phyloP scores from a whole-genome alignment of 2,888 invertebrate genomes.

The Carcina quercana region DNA sequence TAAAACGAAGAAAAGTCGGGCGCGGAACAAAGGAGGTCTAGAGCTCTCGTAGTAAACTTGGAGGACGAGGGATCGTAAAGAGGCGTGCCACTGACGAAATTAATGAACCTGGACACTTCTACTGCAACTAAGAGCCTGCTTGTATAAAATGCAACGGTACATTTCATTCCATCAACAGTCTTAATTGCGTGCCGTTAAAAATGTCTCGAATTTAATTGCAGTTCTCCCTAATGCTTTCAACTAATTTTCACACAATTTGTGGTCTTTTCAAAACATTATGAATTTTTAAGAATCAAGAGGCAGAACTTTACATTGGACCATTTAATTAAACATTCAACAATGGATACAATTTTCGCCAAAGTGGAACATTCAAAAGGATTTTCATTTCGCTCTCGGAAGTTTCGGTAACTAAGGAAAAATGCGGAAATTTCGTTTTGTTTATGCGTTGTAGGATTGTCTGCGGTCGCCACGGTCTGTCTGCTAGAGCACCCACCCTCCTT shows the following conservation, averaged over 20 bases:
- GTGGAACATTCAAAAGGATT: conserved; percentile 34
- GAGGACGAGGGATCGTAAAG: conserved; percentile 47
- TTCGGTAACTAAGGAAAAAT: conserved; percentile 23
- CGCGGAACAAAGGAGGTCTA: conserved; percentile 44
- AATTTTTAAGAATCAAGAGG: conserved; percentile 2
- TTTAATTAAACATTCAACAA: conserved; percentile 33
- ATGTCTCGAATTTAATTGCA: conserved; percentile 21
- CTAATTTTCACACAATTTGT: no score
- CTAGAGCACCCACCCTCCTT: no score
- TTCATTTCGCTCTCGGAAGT: conserved; percentile 32
- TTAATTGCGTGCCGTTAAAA: conserved; percentile 44
- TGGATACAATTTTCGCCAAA: conserved; percentile 36
- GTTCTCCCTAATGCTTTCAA: conserved; percentile 23
- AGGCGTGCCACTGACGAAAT: conserved; percentile 39
- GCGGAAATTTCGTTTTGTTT: conserved; percentile 53
- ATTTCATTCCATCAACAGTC: conserved; percentile 34
- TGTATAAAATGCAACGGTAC: conserved; percentile 28
- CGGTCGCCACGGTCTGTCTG: conserved; percentile 23
- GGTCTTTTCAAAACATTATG: no score
- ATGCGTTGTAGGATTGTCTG: conserved; percentile 58
- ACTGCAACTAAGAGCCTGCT: no score
- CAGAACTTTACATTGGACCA: conserved; percentile 27
- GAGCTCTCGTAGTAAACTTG: conserved; percentile 48
- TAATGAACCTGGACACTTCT: conserved; percentile 23
- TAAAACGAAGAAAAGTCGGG: conserved; percentile 39